These are phyloP conservation scores for Pavo muticus DNA, from an alignment of 2,113 vertebrate genomes.

Conservation along the genomic window DNA sequence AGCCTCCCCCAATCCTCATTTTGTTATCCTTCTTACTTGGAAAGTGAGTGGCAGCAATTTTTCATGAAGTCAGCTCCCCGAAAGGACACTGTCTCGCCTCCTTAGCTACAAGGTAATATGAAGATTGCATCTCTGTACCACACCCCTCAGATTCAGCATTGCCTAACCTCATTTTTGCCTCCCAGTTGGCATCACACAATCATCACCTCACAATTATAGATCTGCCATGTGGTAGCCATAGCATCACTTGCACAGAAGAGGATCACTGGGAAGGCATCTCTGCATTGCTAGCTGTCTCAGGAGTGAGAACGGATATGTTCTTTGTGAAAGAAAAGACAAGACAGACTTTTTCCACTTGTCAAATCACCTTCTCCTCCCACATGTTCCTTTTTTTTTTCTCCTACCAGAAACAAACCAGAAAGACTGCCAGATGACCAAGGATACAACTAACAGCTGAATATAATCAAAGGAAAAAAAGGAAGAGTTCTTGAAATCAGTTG, in stretches of 20 bases:
- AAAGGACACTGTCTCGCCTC: neutral
- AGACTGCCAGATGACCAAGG: neutral
- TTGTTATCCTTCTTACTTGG: neutral
- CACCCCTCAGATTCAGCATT: neutral
- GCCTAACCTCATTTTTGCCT: neutral
- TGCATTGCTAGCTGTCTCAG: neutral
- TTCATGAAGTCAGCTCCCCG: neutral
- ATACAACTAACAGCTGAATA: neutral
- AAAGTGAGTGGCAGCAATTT: neutral
- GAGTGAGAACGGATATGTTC: neutral
- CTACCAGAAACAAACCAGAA: neutral
- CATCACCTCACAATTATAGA: slow-evolving; percentile 30
- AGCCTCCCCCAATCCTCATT: neutral
- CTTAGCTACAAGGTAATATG: neutral
- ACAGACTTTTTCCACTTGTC: neutral
- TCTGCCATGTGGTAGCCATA: slow-evolving; percentile 23
- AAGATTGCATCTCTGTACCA: neutral
- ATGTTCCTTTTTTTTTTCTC: neutral
- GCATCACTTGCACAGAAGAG: neutral
- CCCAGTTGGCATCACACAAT: neutral
- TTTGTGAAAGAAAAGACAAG: slow-evolving; percentile 12
- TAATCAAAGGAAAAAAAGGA: neutral
- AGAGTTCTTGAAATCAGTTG: neutral
- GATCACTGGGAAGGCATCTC: neutral
- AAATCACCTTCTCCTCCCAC: neutral